phyloP scores from a whole-genome alignment of 2,888 invertebrate genomes.

The Baccha elongata region DNA sequence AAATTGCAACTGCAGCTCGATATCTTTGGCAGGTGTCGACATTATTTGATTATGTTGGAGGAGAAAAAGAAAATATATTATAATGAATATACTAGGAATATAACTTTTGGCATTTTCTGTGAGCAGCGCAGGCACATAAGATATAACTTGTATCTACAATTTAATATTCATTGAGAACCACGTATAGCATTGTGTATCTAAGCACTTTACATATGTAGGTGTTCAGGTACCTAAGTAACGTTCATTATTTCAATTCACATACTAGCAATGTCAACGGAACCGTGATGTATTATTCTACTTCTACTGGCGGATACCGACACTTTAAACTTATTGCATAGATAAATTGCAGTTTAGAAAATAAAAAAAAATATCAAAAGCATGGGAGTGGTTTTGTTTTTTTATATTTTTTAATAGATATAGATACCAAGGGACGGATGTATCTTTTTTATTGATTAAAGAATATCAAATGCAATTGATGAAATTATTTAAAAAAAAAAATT shows the following conservation, averaged over 20 bases:
- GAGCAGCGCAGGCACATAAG: neutral
- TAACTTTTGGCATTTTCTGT: conserved; percentile 14
- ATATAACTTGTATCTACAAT: too few species aligned
- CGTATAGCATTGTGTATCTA: conserved; percentile 47
- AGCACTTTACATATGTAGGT: conserved; percentile 3
- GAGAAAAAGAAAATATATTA: neutral
- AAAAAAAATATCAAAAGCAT: conserved; percentile 8
- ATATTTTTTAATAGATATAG: too few species aligned
- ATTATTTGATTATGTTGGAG: conserved; percentile 8
- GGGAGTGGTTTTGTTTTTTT: conserved; percentile 39
- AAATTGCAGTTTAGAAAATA: conserved; percentile 20
- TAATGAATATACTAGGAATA: conserved; percentile 33
- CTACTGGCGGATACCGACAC: conserved; percentile 58
- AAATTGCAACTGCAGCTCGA: conserved; percentile 38
- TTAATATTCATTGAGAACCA: conserved; percentile 52
- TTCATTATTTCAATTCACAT: conserved; percentile 1
- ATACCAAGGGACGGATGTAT: conserved; percentile 30
- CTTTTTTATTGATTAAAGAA: neutral
- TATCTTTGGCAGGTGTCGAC: conserved; percentile 35
- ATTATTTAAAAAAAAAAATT: conserved; percentile 1
- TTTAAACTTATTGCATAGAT: conserved; percentile 56
- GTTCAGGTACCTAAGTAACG: neutral
- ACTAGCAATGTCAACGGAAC: conserved; percentile 25
- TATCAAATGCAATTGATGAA: neutral
- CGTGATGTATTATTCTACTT: conserved; percentile 31